These are phyloP conservation scores for Puffinus mauretanicus DNA, from an alignment of 2,113 vertebrate genomes.

Conservation along the genomic window DNA sequence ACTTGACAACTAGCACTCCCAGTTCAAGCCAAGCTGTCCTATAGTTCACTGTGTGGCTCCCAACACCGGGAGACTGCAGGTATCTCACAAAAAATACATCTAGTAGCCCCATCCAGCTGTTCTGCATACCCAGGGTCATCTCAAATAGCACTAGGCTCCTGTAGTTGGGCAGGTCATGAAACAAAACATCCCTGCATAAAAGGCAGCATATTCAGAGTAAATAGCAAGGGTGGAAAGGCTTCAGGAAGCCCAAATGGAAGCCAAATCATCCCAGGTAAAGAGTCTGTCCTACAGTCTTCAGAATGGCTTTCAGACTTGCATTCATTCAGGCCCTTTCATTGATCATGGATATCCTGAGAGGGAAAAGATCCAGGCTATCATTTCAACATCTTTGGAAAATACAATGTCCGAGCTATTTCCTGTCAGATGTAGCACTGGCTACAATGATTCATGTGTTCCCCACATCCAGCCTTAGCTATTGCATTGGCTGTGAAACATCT, in stretches of 20 bases:
- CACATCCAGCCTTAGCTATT: neutral
- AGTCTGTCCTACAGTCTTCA: neutral
- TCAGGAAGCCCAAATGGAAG: neutral
- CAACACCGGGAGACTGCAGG: neutral
- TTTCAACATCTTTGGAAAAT: neutral
- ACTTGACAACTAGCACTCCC: neutral
- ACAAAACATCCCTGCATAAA: neutral
- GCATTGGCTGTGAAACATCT: neutral
- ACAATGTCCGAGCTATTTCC: neutral
- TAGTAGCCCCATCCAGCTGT: neutral
- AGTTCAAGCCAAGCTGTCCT: neutral
- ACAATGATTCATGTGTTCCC: neutral
- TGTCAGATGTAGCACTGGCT: neutral
- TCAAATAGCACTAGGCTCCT: neutral
- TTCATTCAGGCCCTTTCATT: neutral
- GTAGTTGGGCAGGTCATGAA: neutral
- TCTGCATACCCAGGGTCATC: neutral
- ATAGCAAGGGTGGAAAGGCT: neutral
- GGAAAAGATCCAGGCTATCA: neutral
- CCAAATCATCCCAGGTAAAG: neutral
- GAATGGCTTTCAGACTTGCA: neutral
- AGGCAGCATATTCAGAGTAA: neutral
- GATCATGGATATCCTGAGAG: neutral
- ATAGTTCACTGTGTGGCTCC: neutral
- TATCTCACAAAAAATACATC: neutral